Conservation (phyloP, 2,113 vertebrate species). For the Mustela lutreola region DNA sequence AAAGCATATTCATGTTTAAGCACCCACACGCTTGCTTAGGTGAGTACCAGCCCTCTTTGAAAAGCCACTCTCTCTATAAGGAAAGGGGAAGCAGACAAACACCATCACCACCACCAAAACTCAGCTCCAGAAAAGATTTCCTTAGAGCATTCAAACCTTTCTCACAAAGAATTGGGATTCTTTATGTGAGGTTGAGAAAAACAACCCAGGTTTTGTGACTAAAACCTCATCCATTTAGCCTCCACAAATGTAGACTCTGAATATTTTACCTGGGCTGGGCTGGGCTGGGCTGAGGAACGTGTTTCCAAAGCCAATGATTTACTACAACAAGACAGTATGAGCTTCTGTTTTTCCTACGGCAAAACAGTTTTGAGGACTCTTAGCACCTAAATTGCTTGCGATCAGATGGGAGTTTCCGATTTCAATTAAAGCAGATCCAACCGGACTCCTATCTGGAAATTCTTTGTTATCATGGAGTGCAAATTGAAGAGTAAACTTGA, state of each 20-base stretch:
- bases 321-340: background rate
- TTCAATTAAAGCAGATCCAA: constrained; percentile 33
- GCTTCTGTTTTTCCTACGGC: constrained; percentile 34
- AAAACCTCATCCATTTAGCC: background rate
- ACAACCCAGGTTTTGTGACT: background rate
- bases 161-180: background rate
- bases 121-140: background rate
- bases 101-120: background rate
- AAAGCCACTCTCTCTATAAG: background rate
- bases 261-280: background rate
- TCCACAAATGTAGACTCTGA: background rate
- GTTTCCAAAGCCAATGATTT: background rate
- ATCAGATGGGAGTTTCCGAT: background rate
- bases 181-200: background rate
- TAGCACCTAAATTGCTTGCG: background rate
- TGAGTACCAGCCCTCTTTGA: background rate
- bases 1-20: background rate
- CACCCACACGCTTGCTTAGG: background rate
- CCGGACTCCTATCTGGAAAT: background rate
- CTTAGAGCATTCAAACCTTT: background rate
- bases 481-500: background rate
- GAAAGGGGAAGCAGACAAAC: too few species aligned
- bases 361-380: constrained; percentile 4
- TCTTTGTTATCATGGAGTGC: background rate
- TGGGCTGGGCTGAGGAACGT: background rate